These are phyloP conservation scores for Uropsilus gracilis DNA, from an alignment of 2,113 vertebrate genomes.

Conservation along the genomic window DNA sequence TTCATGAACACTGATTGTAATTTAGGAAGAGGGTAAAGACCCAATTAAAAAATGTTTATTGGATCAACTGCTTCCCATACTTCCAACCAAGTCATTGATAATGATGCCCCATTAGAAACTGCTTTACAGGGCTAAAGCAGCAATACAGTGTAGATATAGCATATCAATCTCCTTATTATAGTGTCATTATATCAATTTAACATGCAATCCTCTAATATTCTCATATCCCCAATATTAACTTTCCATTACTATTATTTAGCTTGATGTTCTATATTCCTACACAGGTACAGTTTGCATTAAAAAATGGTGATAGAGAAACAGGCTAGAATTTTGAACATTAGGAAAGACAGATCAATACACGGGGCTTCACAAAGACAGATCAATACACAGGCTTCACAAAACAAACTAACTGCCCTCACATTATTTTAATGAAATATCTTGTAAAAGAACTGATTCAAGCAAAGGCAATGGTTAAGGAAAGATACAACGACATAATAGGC, in stretches of 20 bases:
- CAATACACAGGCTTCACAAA: not conserved
- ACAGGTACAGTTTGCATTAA: not conserved
- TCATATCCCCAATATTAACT: not conserved
- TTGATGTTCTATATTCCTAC: not conserved
- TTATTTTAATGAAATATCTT: not conserved
- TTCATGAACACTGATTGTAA: not conserved
- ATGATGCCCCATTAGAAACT: not conserved
- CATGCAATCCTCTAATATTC: not conserved
- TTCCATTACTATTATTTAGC: not conserved
- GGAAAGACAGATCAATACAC: not conserved
- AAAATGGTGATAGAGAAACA: not conserved
- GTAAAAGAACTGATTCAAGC: not conserved
- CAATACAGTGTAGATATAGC: too few relatives aligned
- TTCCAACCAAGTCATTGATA: not conserved
- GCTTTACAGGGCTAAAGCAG: not conserved
- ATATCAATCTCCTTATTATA: not conserved
- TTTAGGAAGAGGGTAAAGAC: not conserved
- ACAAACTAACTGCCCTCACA: not conserved
- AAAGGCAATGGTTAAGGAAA: not conserved
- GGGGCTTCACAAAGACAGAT: too few relatives aligned
- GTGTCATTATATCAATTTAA: not conserved
- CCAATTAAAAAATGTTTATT: not conserved
- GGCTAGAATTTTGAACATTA: not conserved
- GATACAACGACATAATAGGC: not conserved
- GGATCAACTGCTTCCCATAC: not conserved